Base-by-base conservation (phyloP, 2,113 vertebrate species). In the Campylorhamphus procurvoides region DNA sequence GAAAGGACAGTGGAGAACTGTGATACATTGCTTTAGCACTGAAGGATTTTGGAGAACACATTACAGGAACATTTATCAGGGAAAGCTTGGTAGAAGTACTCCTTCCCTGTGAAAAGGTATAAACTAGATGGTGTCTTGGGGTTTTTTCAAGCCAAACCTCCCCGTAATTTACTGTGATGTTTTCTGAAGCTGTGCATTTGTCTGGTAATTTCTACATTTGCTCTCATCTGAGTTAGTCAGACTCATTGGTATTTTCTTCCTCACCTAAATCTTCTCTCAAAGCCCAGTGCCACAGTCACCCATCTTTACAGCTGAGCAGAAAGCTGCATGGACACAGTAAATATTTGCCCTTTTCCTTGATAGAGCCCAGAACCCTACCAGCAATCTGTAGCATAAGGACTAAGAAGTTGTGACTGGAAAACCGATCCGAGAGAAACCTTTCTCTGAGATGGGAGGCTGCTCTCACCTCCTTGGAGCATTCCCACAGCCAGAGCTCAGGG, bases 401-500 rank as follows among this genome's bases (percentile, higher is more conserved):
- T 46, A 64, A 27, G 73, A 53, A 83, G 42, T 12, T 93, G 84
- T 90, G 94, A 81, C 91, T 56, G 83, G 86, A 94, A 96, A 96
- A 67, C 42, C 76, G 89, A 93, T 86, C 64, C 55, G 86, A 24
- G 11, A 31, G 67, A 95, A 86, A 53, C 27, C 76, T 69, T 92
- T 67, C 82, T 20, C 78, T 9, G 92, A 77, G 72, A 35, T 55
- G 37, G 83, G 76, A 75, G 74, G 73, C 83, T 92, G 37, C 37
- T 35, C 76, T 90, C 86, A 93, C 92, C 92, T 95, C 88, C 84
- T 92, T n/a, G 69, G 83, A 94, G 89, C 18, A 33, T 72, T 84
- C 78, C 89, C 84, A 92, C 80, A 75, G 83, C 18, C 81, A 92
- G 90, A 95, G 94, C 42, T 96, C 88, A 88, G 83, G 77, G 79